Evolutionary conservation across 2,797 vertebrate species (phyloP), one percentile per base, ranked within the genome.

Genomic region (Acrossocheilus wenchowensis): DNA sequence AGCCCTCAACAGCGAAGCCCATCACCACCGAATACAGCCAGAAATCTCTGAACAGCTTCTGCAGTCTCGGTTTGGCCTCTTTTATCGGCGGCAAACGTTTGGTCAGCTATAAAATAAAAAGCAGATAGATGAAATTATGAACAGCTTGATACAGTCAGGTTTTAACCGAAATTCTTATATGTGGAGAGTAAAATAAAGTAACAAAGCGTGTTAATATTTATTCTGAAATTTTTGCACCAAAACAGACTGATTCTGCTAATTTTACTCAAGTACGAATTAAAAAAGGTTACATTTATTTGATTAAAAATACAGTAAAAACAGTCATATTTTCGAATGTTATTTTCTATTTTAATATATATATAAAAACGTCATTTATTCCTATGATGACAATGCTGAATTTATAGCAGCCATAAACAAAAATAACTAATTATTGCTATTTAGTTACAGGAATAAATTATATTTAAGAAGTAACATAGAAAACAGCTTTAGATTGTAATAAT

Each of bases 1-100:
- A 99, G 48, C 97, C 98, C 88, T 99, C 98, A 88, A 99, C 97
- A 0, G 98, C 97, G 60, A 99, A 99, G 6, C 98, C 98, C 98
- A 99, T 99, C 84, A 99, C 96, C 4, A 99, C 97, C 0, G 98
- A 99, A 92, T 99, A 99, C 36, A 99, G 94, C 98, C 98, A 99
- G 92, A 99, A 99, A 91, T 99, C 98, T 2, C 98, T 94, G 94
- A 99, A 99, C 89, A 99, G 96, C 92, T 99, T 99, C 91, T 99
- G 98, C 82, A 99, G 90, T 81, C 98, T 95, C 0, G 98, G 97
- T 82, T 99, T 98, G 10, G 98, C 97, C 90, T 99, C 97, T 87
- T 98, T 99, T 91, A 99, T 99, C 9, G 97, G 96, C 0, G 96
- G 97, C 90, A 99, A 90, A 57, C 98, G 94, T 84, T 96, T 95